Conservation (phyloP, 2,888 invertebrate species). For the Drosophila hamatofila region DNA sequence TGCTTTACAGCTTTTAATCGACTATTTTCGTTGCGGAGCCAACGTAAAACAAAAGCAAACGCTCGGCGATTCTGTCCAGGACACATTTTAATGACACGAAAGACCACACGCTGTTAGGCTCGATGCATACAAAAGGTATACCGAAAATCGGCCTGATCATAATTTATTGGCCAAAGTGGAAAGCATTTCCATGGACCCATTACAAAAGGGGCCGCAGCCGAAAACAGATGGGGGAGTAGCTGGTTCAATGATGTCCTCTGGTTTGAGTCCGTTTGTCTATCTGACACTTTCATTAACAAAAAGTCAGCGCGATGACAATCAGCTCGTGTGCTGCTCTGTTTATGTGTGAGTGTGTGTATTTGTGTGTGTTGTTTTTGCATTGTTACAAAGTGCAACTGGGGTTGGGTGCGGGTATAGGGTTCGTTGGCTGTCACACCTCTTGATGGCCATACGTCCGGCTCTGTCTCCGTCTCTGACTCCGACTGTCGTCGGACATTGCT, state of each 20-base stretch:
- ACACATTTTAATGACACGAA: conserved; percentile 50
- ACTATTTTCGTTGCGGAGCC: not conserved
- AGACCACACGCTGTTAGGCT: conserved; percentile 31
- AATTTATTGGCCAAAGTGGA: conserved; percentile 76
- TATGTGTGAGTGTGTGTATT: conserved; percentile 34
- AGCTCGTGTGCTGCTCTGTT: conserved; percentile 15
- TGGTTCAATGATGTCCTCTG: conserved; percentile 38
- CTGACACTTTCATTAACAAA: conserved; percentile 83
- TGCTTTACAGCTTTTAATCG: conserved; percentile 20
- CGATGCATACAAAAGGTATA: conserved; percentile 36
- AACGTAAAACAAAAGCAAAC: conserved; percentile 31
- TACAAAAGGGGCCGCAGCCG: conserved; percentile 20
- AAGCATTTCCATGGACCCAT: conserved; percentile 41
- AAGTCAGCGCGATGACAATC: conserved; percentile 78
- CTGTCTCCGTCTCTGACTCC: conserved; percentile 8
- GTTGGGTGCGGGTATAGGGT: conserved; percentile 7
- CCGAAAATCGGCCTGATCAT: conserved; percentile 79
- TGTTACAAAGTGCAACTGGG: conserved; percentile 71
- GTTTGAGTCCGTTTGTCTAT: conserved; percentile 74
- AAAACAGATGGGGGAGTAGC: conserved; percentile 31
- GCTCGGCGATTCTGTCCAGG: conserved; percentile 28
- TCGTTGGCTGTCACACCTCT: conserved; percentile 55
- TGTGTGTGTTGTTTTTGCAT: conserved; percentile 64
- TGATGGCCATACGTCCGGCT: conserved; percentile 51
- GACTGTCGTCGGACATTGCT: conserved; percentile 58